Conservation (phyloP, 2,113 vertebrate genomes). For the Lota lota region DNA sequence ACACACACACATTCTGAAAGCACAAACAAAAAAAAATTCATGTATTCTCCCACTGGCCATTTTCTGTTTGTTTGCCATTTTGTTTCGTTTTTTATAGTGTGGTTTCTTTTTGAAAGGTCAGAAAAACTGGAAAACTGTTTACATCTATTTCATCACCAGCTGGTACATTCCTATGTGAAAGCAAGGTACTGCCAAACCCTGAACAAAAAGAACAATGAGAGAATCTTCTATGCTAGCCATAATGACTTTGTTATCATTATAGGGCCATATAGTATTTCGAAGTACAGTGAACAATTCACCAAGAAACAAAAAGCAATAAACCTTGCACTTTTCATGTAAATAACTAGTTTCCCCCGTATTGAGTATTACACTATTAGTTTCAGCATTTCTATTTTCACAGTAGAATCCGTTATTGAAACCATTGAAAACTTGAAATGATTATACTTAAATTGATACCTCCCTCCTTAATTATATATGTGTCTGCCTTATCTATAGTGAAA, state of each 20-base stretch:
- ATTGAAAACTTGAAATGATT: background rate
- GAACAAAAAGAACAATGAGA: constrained; percentile 48
- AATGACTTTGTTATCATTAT: constrained; percentile 39
- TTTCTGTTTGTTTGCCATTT: constrained; percentile 32
- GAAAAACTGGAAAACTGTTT: constrained; percentile 81
- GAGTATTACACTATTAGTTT: background rate
- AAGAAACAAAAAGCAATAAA: constrained; percentile 50
- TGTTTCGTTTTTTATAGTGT: constrained; percentile 48
- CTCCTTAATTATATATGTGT: constrained; percentile 21
- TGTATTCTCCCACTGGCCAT: constrained; percentile 57
- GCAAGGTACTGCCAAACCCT: constrained; percentile 60
- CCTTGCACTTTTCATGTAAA: constrained; percentile 58
- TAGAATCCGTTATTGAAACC: background rate
- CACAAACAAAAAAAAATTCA: constrained; percentile 66
- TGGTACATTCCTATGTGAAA: constrained; percentile 74
- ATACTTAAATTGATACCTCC: constrained; percentile 11
- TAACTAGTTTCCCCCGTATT: constrained; percentile 18
- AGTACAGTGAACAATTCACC: constrained; percentile 57
- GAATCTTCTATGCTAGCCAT: constrained; percentile 33
- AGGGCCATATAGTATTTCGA: constrained; percentile 50
- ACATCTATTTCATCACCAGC: constrained; percentile 73
- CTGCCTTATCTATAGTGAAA: constrained; percentile 15
- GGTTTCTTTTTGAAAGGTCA: constrained; percentile 64
- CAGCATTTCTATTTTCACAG: background rate
- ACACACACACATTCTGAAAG: constrained; percentile 59